Evolutionary conservation across 2,888 invertebrate genomes (phyloP), one percentile per base, ranked within the genome.

Genomic region (Lithophane socia): DNA sequence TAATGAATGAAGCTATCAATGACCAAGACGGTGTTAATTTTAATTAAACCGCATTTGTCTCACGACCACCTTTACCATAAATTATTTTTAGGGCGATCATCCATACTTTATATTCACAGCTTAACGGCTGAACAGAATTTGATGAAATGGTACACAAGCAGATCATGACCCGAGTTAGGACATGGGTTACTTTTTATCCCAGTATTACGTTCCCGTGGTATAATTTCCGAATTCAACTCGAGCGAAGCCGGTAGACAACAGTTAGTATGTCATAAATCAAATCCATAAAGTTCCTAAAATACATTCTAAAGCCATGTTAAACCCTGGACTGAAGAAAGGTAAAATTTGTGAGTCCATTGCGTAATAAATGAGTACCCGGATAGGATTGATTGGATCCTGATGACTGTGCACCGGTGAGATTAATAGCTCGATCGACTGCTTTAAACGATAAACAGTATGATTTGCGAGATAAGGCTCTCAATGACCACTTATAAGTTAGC

Each of bases 321-420:
- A n/a, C 56, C 56, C 64, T 60, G 69, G 73, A 66, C 42, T 68
- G 29, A 79, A 65, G 73, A 78, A 75, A 72, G 79, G 80, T 78
- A 86, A 88, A 85, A 90, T 86, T 86, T 89, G 89, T 90, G 83
- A 88, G 85, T 75, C 88, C 89, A 91, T 89, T 91, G 91, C 89
- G 82, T 86, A 89, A 93, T 92, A 92, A 94, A 94, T 93, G 92
- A 93, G 87, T 84, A 87, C 87, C 84, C 80, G 90, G 89, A 85
- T 87, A 84, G 92, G 92, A 96, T 95, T 95, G 94, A 96, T 95
- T 93, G 90, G 91, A 90, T 86, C 80, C 88, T 91, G 93, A 93
- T 96, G 96, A 96, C 93, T 91, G 80, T 83, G 95, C 95, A 91
- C 71, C 80, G 83, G 79, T 63, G 87, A 93, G 94, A 95, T 95